Conservation (phyloP, 2,888 invertebrate genomes). For the Drosophila melanosoma region DNA sequence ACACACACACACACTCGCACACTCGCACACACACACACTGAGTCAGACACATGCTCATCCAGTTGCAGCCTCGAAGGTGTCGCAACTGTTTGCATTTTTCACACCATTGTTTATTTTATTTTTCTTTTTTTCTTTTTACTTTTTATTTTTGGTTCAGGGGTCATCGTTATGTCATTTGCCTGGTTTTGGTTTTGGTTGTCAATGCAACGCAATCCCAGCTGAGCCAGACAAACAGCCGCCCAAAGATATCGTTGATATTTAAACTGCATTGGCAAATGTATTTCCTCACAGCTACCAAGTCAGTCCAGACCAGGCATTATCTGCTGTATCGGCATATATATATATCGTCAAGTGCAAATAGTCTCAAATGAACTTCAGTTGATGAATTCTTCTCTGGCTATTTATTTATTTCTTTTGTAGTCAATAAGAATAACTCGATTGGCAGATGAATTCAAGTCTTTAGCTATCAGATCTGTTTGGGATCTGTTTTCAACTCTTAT, state of each 20-base stretch:
- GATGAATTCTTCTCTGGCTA: not conserved
- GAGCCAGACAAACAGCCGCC: constrained; percentile 5
- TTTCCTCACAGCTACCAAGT: not conserved
- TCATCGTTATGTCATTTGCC: not conserved
- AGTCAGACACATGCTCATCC: constrained; percentile 46
- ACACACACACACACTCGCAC: constrained; percentile 21
- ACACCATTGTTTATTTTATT: constrained; percentile 36
- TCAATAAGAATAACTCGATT: not conserved
- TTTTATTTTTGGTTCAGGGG: not conserved
- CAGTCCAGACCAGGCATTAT: not conserved
- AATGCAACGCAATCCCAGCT: constrained; percentile 19
- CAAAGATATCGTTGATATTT: constrained; percentile 24
- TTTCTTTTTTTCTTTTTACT: too few species aligned
- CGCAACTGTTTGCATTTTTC: constrained; percentile 67
- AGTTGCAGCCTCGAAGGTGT: constrained; percentile 59
- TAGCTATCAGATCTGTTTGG: not conserved
- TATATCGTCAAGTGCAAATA: not conserved
- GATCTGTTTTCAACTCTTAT: not conserved
- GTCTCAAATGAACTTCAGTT: not conserved
- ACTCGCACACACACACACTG: constrained; percentile 4
- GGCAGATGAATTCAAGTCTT: not conserved
- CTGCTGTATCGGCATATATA: not conserved
- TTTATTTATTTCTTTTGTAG: not conserved
- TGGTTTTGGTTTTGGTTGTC: constrained; percentile 20
- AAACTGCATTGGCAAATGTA: not conserved